A percentile compares a stretch with the other conserved stretches of the same genome.
Conservation (phyloP, 2,797 vertebrate species). For the Pogoniulus pusillus region DNA sequence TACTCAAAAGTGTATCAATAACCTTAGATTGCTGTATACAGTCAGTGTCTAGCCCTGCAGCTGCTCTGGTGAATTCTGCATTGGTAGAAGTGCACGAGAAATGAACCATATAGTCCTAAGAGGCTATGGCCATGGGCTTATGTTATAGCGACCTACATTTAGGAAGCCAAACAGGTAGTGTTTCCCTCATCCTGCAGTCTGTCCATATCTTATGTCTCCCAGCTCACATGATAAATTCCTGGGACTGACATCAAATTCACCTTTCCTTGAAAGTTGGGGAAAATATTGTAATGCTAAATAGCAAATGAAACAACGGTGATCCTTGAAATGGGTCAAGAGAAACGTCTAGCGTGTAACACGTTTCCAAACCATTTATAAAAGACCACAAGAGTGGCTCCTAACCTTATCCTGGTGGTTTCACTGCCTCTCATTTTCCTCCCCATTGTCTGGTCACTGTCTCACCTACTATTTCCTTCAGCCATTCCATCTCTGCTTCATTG, state of each 20-base stretch:
- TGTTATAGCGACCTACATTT: not conserved
- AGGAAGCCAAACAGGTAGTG: not conserved
- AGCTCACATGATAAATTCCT: not conserved
- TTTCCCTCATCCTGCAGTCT: not conserved
- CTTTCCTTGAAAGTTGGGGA: not conserved
- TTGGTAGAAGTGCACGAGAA: not conserved
- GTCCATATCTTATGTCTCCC: not conserved
- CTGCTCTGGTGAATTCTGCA: not conserved
- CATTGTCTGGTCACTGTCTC: not conserved
- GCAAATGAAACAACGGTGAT: not conserved
- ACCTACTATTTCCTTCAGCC: not conserved
- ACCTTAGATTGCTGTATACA: too few relatives aligned
- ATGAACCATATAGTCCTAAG: not conserved
- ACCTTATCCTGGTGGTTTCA: not conserved
- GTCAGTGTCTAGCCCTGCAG: not conserved
- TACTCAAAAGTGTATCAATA: not conserved
- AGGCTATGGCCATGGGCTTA: accelerated
- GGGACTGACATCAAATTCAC: not conserved
- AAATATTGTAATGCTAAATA: not conserved
- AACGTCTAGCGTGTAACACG: not conserved
- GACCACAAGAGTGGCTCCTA: not conserved
- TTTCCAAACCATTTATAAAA: not conserved
- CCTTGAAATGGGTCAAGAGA: not conserved
- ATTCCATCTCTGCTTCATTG: not conserved
- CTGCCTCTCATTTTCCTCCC: not conserved